Base-by-base conservation (phyloP, 2,113 vertebrate species). In the Centropus bengalensis region DNA sequence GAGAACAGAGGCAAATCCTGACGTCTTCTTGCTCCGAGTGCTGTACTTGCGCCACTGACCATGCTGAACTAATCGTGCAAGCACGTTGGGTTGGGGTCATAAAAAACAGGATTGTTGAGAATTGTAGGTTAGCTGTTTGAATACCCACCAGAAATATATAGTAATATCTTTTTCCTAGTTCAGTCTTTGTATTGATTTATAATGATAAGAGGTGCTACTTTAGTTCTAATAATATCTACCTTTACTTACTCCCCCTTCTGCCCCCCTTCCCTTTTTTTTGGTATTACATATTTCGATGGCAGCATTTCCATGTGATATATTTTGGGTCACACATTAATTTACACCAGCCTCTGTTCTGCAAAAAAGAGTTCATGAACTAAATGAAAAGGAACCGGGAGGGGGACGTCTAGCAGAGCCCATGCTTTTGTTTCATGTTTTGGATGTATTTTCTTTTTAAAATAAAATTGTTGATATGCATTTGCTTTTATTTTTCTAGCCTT, bases 401-500 rank as follows among this genome's bases (percentile, higher is more conserved):
- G 76, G 64, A 78, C 78, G 92, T 94, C 93, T 96, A 84, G 95
- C 93, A 81, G 91, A 88, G 62, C 76, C 58, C 49, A 88, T 54
- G 76, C 88, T 96, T 94, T 96, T 95, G 90, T 97, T 96, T 97
- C 86, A 95, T 96, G 93, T 93, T 96, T 84, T 84, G 86, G 73
- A 78, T 94, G 87, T 40, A 75, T 94, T 96, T 93, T 94, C 93
- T 77, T 95, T 71, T 81, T 40, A 88, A 94, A 91, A 91, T 77
- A 85, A 94, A 92, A 92, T 95, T 67, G 70, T 45, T 92, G 78
- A 92, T 96, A 96, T 66, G 91, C 30, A 28, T 95, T 94, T 96
- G 44, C 78, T 97, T 97, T 97, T 94, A 76, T 90, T 95, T 97
- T 95, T 75, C 76, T 91, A 98, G 97, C 79, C 59, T 92, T 88